phyloP scores from a whole-genome alignment of 2,113 vertebrate species.

The Crocuta crocuta region DNA sequence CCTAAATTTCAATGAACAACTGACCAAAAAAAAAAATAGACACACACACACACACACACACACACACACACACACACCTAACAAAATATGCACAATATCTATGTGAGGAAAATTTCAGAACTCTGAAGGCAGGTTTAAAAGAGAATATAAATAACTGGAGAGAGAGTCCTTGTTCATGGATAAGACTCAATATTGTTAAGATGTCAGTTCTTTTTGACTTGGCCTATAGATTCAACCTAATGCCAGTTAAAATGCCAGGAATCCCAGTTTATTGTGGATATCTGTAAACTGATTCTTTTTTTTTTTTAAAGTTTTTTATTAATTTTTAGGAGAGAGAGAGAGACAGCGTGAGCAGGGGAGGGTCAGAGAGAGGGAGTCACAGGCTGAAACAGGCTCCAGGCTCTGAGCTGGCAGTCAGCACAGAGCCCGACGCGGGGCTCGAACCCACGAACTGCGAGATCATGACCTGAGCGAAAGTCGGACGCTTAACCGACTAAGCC shows the following conservation, averaged over 20 bases:
- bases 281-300: background rate
- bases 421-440: too few relatives aligned
- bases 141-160: background rate
- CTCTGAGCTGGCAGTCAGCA: too few relatives aligned
- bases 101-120: constrained; percentile 9
- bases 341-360: too few relatives aligned
- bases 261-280: background rate
- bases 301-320: too few relatives aligned
- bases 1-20: background rate
- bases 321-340: too few relatives aligned
- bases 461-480: too few relatives aligned
- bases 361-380: too few relatives aligned
- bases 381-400: too few relatives aligned
- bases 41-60: background rate
- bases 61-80: background rate
- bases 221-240: background rate
- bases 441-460: too few relatives aligned
- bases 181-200: background rate
- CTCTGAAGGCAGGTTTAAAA: background rate
- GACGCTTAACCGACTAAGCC: too few relatives aligned
- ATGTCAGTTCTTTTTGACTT: background rate
- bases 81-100: background rate
- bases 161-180: background rate
- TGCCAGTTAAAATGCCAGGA: background rate
- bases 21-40: background rate